These are phyloP conservation scores for Baccha elongata DNA, from an alignment of 2,888 invertebrate species.

Conservation along the genomic window DNA sequence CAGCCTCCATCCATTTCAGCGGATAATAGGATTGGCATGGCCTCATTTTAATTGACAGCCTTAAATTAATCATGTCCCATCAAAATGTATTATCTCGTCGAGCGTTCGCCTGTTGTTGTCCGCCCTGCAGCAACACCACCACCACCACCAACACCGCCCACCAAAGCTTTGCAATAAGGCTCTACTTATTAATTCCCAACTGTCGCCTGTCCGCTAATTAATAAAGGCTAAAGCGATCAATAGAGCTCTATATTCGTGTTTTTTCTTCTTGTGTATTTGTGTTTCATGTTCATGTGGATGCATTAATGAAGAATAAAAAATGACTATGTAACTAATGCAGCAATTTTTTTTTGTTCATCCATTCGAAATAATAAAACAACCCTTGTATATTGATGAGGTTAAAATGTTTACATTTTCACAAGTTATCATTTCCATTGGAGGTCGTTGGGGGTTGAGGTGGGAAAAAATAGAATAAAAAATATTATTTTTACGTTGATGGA, in stretches of 20 bases:
- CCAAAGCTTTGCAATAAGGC: slow-evolving; percentile 33
- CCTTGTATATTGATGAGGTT: slow-evolving; percentile 16
- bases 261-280: background rate
- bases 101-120: slow-evolving; percentile 24
- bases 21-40: slow-evolving; percentile 67
- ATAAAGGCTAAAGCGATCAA: slow-evolving; percentile 71
- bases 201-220: slow-evolving; percentile 67
- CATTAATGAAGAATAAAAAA: slow-evolving; percentile 46
- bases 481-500: slow-evolving; percentile 32
- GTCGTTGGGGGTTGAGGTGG: background rate
- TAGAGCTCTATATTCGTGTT: slow-evolving; percentile 31
- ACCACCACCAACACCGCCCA: slow-evolving; percentile 18
- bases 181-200: slow-evolving; percentile 61
- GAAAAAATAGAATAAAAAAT: slow-evolving; percentile 25
- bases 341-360: slow-evolving; percentile 24
- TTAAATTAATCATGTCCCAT: slow-evolving; percentile 70
- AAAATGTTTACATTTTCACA: slow-evolving; percentile 41
- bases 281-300: slow-evolving; percentile 15
- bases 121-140: slow-evolving; percentile 26
- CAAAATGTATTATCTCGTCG: slow-evolving; percentile 64
- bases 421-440: slow-evolving; percentile 16
- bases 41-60: slow-evolving; percentile 68
- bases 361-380: background rate
- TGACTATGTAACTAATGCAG: slow-evolving; percentile 49
- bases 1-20: slow-evolving; percentile 43